Evolutionary conservation across 2,113 vertebrate genomes (phyloP).

Genomic region (Poeciliopsis occidentalis): DNA sequence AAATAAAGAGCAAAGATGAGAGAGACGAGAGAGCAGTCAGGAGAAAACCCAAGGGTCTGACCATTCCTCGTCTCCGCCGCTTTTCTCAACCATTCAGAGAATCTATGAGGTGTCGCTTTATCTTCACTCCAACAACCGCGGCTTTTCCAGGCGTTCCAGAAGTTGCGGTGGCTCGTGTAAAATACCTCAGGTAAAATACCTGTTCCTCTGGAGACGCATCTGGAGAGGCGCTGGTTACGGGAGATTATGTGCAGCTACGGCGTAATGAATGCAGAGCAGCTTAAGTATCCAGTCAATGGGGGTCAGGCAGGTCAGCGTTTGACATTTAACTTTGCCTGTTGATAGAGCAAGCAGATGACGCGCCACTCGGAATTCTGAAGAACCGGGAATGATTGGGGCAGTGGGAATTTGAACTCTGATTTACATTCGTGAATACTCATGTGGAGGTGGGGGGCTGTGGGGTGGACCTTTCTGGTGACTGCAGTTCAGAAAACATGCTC

Average conservation of each 20-base stretch:
- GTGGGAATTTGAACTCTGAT: constrained; percentile 40
- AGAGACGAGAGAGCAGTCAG: constrained; percentile 12
- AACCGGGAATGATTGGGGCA: constrained; percentile 47
- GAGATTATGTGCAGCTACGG: constrained; percentile 27
- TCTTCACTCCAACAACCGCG: neutral
- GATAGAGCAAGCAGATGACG: constrained; percentile 50
- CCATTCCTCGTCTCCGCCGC: neutral
- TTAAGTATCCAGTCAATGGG: constrained; percentile 50
- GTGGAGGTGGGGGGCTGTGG: too few species aligned
- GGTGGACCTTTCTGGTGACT: neutral
- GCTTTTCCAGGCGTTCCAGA: constrained; percentile 2
- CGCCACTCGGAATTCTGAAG: constrained; percentile 51
- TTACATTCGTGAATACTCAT: constrained; percentile 69
- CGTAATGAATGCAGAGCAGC: constrained; percentile 50
- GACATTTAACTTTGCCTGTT: constrained; percentile 59
- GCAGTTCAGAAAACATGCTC: neutral
- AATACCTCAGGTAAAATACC: constrained; percentile 14
- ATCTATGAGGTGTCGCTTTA: neutral
- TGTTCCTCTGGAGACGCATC: constrained; percentile 15
- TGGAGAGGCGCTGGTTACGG: constrained; percentile 19
- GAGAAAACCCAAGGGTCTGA: neutral
- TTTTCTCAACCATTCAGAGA: neutral
- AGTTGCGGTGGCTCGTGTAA: constrained; percentile 5
- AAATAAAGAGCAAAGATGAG: constrained; percentile 44
- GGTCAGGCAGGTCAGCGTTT: constrained; percentile 46